phyloP scores from a whole-genome alignment of 2,113 vertebrate genomes.

The Macrotus californicus region DNA sequence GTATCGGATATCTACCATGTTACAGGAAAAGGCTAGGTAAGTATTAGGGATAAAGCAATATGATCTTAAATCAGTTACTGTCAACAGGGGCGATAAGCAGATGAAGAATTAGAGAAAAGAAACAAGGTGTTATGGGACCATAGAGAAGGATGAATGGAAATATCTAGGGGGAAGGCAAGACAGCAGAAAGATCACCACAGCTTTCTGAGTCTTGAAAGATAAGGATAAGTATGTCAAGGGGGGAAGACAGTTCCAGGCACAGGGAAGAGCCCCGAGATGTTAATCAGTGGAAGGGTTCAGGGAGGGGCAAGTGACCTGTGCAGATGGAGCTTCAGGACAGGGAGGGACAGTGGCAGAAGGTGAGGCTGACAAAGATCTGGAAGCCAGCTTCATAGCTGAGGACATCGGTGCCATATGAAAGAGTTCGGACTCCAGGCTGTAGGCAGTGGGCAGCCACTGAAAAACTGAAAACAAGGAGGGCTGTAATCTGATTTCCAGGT shows the following conservation, averaged over 20 bases:
- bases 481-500: not conserved
- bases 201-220: not conserved
- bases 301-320: not conserved
- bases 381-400: not conserved
- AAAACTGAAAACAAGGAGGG: not conserved
- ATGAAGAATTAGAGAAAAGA: not conserved
- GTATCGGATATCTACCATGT: not conserved
- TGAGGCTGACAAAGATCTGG: too few relatives aligned
- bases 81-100: not conserved
- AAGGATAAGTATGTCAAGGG: not conserved
- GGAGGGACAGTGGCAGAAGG: not conserved
- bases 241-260: not conserved
- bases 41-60: not conserved
- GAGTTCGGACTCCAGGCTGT: not conserved
- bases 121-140: not conserved
- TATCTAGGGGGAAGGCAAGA: too few relatives aligned
- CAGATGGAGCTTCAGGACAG: not conserved
- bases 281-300: not conserved
- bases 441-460: not conserved
- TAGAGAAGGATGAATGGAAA: not conserved
- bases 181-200: not conserved
- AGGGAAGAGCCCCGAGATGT: not conserved
- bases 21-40: not conserved
- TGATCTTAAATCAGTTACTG: not conserved
- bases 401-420: not conserved